These are phyloP conservation scores for Papilio aristodemus DNA, from an alignment of 1,140 invertebrate species.

Conservation along the genomic window DNA sequence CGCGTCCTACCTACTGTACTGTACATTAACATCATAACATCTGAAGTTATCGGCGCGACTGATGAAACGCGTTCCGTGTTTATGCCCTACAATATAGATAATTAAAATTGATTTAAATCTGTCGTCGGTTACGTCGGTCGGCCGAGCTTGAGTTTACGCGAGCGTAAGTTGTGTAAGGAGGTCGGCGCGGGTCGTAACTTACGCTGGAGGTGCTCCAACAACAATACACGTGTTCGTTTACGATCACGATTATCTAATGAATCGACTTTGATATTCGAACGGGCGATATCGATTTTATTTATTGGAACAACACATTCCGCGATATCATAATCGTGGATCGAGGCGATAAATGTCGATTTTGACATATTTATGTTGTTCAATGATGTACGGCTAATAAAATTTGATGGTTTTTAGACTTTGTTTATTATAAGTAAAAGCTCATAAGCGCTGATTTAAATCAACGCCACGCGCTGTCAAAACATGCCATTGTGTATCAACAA, in stretches of 20 bases:
- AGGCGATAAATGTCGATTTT: slow-evolving; percentile 59
- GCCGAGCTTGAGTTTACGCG: neutral
- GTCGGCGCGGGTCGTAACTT: slow-evolving; percentile 42
- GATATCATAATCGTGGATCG: slow-evolving; percentile 56
- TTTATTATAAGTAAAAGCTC: slow-evolving; percentile 30
- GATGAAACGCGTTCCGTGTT: slow-evolving; percentile 54
- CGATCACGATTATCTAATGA: slow-evolving; percentile 51
- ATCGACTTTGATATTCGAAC: slow-evolving; percentile 40
- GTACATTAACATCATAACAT: slow-evolving; percentile 70
- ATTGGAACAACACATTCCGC: slow-evolving; percentile 62
- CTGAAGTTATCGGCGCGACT: slow-evolving; percentile 67
- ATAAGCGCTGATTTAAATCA: slow-evolving; percentile 31
- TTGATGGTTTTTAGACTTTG: slow-evolving; percentile 47
- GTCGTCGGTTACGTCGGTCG: slow-evolving; percentile 29
- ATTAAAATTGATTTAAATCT: slow-evolving; percentile 45
- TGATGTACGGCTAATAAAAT: slow-evolving; percentile 48
- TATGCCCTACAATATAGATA: slow-evolving; percentile 43
- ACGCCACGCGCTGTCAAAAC: slow-evolving; percentile 38
- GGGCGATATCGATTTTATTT: slow-evolving; percentile 57
- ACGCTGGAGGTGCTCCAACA: slow-evolving; percentile 59
- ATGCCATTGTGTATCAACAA: slow-evolving; percentile 27
- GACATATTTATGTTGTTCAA: slow-evolving; percentile 44
- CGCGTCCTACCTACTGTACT: slow-evolving; percentile 44
- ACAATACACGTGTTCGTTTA: slow-evolving; percentile 51
- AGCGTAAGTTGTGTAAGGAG: slow-evolving; percentile 39